Base-by-base conservation (phyloP, 2,797 vertebrate genomes). In the Caiman crocodilus region DNA sequence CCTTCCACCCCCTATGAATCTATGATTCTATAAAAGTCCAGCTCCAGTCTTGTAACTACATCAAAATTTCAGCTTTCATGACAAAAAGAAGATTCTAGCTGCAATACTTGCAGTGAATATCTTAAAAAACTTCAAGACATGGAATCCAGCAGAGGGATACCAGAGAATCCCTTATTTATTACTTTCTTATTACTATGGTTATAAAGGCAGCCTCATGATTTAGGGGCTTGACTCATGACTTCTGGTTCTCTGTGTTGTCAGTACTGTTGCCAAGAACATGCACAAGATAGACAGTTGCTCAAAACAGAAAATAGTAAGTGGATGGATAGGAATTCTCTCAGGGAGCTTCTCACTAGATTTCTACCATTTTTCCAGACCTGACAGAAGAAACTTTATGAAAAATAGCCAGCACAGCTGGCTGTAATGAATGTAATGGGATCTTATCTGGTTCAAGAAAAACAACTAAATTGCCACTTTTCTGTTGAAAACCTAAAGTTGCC, bases 161-260 rank as follows among this genome's bases (percentile, higher is more conserved):
- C 42, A 79, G 89, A 64, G n/a, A 71, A 76, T 6, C 14, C 67
- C 86, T 17, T 1, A 2, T 35, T 12, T 2, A 32, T 75, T 63
- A 32, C 11, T 73, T 20, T 3, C 42, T 50, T 50, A 50, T 50
- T 50, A 50, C 42, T 50, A 50, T 50, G 42, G 42, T 50, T 50
- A 50, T 3, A 91, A 89, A 7, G 25, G 4, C 71, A 57, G 0
- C 3, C 2, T 78, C 17, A 59, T 16, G 11, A 61, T 92, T 84
- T 87, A 2, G 25, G 6, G 4, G 1, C 75, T 90, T 85, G 35
- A 12, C 57, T 77, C 1, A 0, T 0, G 0, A 71, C 16, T 87
- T 76, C 57, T 76, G 56, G 30, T n/a, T n/a, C 20, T 23, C 71
- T 28, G 5, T 83, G 17, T 17, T 90, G 75, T 5, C 3, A 65